These are phyloP conservation scores for Dermatemys mawii DNA, from an alignment of 2,113 vertebrate genomes.

Conservation along the genomic window DNA sequence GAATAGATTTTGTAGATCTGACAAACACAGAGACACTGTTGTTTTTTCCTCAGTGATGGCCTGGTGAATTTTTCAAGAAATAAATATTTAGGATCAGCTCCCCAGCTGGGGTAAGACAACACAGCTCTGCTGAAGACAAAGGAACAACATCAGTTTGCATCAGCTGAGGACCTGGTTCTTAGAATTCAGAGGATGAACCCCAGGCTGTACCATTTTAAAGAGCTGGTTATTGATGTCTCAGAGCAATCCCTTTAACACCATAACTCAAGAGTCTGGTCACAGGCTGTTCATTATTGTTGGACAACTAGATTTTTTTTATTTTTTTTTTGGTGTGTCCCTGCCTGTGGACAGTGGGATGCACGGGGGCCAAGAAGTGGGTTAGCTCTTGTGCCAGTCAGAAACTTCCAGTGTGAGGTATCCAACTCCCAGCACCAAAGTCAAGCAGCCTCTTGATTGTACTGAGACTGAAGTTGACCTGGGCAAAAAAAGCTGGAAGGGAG, in stretches of 20 bases:
- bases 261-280: background rate
- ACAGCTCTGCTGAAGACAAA: background rate
- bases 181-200: background rate
- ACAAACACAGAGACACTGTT: background rate
- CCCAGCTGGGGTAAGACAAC: background rate
- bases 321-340: background rate
- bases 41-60: background rate
- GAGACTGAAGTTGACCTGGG: background rate
- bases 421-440: background rate
- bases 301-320: background rate
- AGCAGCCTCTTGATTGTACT: background rate
- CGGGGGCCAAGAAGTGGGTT: background rate
- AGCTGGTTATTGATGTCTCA: background rate
- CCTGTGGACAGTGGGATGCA: background rate
- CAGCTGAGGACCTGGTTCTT: background rate
- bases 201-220: background rate
- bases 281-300: conserved; percentile 52
- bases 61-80: background rate
- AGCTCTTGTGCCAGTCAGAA: background rate
- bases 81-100: background rate
- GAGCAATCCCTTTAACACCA: background rate
- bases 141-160: background rate
- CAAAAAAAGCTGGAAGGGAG: background rate
- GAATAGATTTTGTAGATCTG: background rate
- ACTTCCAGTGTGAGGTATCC: background rate